Percentiles rank a stretch among this genome's conserved stretches.
Evolutionary conservation across 2,113 vertebrate species (phyloP).

Genomic region (Elaphurus davidianus): DNA sequence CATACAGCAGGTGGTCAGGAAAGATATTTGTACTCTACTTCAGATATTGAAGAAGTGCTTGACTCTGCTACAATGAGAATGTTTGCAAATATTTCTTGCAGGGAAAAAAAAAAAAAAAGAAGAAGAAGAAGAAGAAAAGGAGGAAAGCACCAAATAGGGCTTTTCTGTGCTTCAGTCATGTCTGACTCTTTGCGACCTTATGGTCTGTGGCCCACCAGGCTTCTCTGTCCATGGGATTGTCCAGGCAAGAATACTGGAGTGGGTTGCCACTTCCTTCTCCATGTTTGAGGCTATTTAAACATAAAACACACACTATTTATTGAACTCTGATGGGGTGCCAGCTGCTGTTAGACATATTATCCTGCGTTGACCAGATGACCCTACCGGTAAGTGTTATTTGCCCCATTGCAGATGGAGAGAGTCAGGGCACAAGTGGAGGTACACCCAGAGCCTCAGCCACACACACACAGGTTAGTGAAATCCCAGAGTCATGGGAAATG

Average conservation of each 20-base stretch:
- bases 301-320: not conserved
- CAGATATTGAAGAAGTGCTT: not conserved
- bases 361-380: not conserved
- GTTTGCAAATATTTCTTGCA: not conserved
- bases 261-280: not conserved
- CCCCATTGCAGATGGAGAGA: not conserved
- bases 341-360: not conserved
- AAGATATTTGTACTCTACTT: not conserved
- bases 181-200: not conserved
- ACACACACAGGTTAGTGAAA: not conserved
- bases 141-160: not conserved
- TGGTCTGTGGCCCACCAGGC: not conserved
- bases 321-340: not conserved
- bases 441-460: accelerated
- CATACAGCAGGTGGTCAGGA: not conserved
- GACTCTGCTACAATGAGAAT: not conserved
- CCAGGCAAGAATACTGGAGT: not conserved
- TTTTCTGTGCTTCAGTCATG: not conserved
- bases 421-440: not conserved
- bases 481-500: not conserved
- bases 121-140: no score
- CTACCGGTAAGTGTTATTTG: no score
- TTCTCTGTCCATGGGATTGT: not conserved
- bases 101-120: no score
- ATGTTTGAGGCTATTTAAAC: not conserved